Base-by-base conservation (phyloP, 2,113 vertebrate genomes). In the Gadus chalcogrammus region DNA sequence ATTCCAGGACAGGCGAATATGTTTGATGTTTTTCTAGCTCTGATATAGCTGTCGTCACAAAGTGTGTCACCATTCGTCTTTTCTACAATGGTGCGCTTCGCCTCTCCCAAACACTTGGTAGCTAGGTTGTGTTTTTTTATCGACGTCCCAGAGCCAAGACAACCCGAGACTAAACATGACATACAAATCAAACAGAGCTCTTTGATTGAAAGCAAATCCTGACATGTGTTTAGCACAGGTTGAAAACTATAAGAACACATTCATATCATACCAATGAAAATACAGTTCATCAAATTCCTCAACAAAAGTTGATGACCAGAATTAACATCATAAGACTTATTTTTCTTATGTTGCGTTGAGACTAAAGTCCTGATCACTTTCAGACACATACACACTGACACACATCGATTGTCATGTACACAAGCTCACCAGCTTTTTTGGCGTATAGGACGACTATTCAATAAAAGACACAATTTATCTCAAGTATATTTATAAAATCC, bases 131-230 rank as follows among this genome's bases (percentile, higher is more conserved):
- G 4, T 7, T 48, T 48, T 48, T 48, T 13, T 74, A 77, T 80
- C 84, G 85, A 85, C 88, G 84, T 90, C 75, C 82, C 74, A 35
- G 65, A 16, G 68, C 15, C 55, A 3, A 75, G 56, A 17, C 64
- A 24, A 68, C 7, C 35, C n/a, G 22, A 82, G 79, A 88, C 72
- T 73, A 80, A 89, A 89, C 86, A 27, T 74, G 55, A 77, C 82
- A 72, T 81, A 5, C 65, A 64, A 66, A 48, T 71, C 65, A 67
- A 75, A 68, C 15, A 61, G 64, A 27, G 4, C 31, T 69, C 63
- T 17, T 15, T 48, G 61, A 38, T 20, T 13, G 27, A 28, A 80
- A 68, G 7, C 8, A 35, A 70, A 68, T 16, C 6, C 48, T 69
- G 70, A 6, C 71, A 35, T 75, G 63, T 69, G 76, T 75, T 79